Evolutionary conservation across 2,888 invertebrate species (phyloP), one percentile per base, ranked within the genome.

Genomic region (Andrena dorsata): DNA sequence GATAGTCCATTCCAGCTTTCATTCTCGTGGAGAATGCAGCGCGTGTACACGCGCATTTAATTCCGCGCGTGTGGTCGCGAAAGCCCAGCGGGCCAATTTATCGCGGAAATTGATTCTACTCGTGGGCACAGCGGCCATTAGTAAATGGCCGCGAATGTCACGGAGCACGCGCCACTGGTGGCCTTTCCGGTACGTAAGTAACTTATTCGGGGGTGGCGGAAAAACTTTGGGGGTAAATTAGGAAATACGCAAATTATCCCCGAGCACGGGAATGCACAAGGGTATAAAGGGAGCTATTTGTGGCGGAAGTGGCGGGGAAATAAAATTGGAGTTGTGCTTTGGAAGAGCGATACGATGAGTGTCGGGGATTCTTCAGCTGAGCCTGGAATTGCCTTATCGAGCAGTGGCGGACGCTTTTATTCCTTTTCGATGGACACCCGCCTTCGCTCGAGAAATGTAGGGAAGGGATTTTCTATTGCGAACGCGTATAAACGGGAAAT

Each of bases 1-100:
- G 68, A 64, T 47, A 20, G 20, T 78, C 66, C 65, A 47, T 68
- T 41, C 63, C 53, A 58, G 23, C 28, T 49, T 49, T 53, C 20
- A 28, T 56, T 41, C 5, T n/a, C 47, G 28, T 16, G 13, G 26
- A 3, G 3, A 16, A 66, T 13, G 20, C 3, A 13, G 4, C 30
- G 47, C 10, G 35, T 35, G 10, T 65, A 3, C 0, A n/a, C 20
- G 35, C 8, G 32, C 28, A 3, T 56, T 51, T 26, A 10, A 23
- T 20, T 5, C 56, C 30, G 26, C 32, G n/a, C 41, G 26, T 32
- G 32, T 61, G 6, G 6, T 10, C 32, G 16, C 23, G 32, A 32
- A 26, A 49, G n/a, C 56, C 56, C 23, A n/a, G 41, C 41, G 41
- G 41, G 41, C 41, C 41, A 41, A 41, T 41, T 41, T 41, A 16